Conservation (phyloP, 1,140 invertebrate species). For the Coelopa frigida region DNA sequence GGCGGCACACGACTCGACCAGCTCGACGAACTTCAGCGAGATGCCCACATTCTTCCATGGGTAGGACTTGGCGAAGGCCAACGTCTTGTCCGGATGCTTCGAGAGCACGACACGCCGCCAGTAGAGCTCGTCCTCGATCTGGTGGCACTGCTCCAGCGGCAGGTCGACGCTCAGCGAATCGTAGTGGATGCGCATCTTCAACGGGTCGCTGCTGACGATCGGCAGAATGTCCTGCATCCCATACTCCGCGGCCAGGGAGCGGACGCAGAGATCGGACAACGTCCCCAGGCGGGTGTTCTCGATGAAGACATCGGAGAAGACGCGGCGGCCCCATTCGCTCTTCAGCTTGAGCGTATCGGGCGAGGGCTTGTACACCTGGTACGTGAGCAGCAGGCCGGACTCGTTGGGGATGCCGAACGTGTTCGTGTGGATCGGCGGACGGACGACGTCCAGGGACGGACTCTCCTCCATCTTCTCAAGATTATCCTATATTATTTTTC, state of each 20-base stretch:
- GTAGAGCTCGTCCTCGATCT: conserved; percentile 19
- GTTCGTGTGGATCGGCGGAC: conserved; percentile 17
- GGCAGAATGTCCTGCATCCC: conserved; percentile 9
- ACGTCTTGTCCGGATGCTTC: conserved; percentile 18
- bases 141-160: conserved; percentile 28
- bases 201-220: conserved; percentile 15
- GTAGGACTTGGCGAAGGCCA: conserved; percentile 17
- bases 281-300: conserved; percentile 22
- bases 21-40: conserved; percentile 31
- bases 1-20: conserved; percentile 28
- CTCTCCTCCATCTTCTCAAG: conserved; percentile 8
- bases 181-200: conserved; percentile 23
- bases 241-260: conserved; percentile 19
- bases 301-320: conserved; percentile 25
- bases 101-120: conserved; percentile 32
- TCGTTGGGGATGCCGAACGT: conserved; percentile 30
- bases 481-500: too few species aligned
- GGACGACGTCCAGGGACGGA: conserved; percentile 4
- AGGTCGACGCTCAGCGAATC: conserved; percentile 26
- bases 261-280: conserved; percentile 22
- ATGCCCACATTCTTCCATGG: conserved; percentile 29
- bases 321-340: conserved; percentile 21
- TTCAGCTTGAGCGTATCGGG: conserved; percentile 7
- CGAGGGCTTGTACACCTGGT: conserved; percentile 23
- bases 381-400: conserved; percentile 11